Percentiles rank a stretch among this genome's conserved stretches.
Evolutionary conservation across 2,113 vertebrate genomes (phyloP).

Genomic region (Chaetodon auriga): DNA sequence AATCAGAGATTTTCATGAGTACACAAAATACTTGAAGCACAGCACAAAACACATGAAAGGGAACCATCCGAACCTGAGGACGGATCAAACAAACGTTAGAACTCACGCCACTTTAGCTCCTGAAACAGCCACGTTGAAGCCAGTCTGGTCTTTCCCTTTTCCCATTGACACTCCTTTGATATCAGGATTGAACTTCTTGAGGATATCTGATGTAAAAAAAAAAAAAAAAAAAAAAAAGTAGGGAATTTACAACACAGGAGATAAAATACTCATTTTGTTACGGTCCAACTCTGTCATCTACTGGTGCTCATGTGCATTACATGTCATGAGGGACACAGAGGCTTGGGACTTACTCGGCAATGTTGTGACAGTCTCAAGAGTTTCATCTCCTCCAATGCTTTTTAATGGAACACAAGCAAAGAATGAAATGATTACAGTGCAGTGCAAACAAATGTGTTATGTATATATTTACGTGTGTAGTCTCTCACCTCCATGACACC

Average conservation of each 20-base stretch:
- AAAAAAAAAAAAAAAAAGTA: background rate
- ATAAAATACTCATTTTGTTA: background rate
- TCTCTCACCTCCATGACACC: conserved; percentile 92
- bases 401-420: conserved; percentile 55
- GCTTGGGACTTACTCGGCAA: conserved; percentile 90
- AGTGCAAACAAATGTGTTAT: background rate
- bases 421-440: background rate
- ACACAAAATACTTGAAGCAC: background rate
- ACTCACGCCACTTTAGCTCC: conserved; percentile 89
- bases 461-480: background rate
- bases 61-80: background rate
- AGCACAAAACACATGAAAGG: background rate
- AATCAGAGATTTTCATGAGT: conserved; percentile 23
- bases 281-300: conserved; percentile 52
- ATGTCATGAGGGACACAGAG: background rate
- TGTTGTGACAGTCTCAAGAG: conserved; percentile 89
- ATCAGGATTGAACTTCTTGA: conserved; percentile 91
- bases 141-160: conserved; percentile 65
- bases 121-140: conserved; percentile 88
- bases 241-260: background rate
- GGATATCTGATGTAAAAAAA: conserved; percentile 86
- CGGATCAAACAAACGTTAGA: background rate
- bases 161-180: conserved; percentile 89
- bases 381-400: conserved; percentile 92
- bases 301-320: conserved; percentile 30